A percentile compares a stretch with the other conserved stretches of the same genome.
These are phyloP conservation scores for Pterophyllum scalare DNA, from an alignment of 2,113 vertebrate species.

Conservation along the genomic window DNA sequence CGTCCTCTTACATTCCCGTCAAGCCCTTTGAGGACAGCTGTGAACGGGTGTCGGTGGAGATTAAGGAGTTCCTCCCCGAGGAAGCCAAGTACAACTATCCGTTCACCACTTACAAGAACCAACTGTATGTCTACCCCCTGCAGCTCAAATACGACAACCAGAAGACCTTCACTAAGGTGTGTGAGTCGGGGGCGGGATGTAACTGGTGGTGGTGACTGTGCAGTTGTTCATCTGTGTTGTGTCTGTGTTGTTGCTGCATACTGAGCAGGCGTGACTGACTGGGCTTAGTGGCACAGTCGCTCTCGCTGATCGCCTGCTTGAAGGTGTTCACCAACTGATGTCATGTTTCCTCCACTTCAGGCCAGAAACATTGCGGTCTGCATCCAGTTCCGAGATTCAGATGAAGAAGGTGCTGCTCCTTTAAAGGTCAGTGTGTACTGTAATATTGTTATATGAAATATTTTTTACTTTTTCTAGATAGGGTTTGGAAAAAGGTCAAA, in stretches of 20 bases:
- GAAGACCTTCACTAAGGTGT: conserved; percentile 97
- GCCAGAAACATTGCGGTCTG: conserved; percentile 94
- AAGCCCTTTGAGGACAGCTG: conserved; percentile 90
- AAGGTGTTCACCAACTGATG: not conserved
- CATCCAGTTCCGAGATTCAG: conserved; percentile 93
- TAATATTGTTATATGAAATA: not conserved
- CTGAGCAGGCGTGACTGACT: not conserved
- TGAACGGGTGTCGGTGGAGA: conserved; percentile 86
- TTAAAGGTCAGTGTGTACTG: conserved; percentile 84
- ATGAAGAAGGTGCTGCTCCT: conserved; percentile 85
- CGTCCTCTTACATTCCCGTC: conserved; percentile 90
- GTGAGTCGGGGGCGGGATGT: not conserved
- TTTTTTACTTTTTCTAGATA: not conserved
- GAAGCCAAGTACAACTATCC: conserved; percentile 93
- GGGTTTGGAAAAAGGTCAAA: not conserved
- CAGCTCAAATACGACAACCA: conserved; percentile 98
- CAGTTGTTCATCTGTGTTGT: not conserved
- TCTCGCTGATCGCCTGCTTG: not conserved
- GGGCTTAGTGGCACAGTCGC: not conserved
- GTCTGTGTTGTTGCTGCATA: not conserved
- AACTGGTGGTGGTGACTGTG: no score
- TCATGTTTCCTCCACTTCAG: conserved; percentile 68
- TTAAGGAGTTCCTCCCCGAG: conserved; percentile 94
- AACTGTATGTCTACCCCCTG: conserved; percentile 92
- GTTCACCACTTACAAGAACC: conserved; percentile 94